These are phyloP conservation scores for Heliocidaris tuberculata DNA, from an alignment of 35 echinoderm and acorn worm genomes.

Conservation along the genomic window DNA sequence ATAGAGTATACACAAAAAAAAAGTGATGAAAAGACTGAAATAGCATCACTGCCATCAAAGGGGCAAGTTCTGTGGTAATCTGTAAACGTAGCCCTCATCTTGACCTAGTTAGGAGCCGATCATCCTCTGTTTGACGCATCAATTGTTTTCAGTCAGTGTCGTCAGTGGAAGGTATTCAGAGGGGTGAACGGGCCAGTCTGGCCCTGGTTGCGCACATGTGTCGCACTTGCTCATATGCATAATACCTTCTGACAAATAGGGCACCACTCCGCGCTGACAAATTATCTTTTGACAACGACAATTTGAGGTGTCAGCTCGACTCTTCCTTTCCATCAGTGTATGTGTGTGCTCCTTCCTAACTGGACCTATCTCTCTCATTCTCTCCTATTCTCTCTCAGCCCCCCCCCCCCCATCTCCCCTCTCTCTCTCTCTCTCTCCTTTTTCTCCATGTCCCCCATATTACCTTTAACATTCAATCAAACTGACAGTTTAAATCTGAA, in stretches of 20 bases:
- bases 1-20: neutral
- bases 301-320: constrained; percentile 51
- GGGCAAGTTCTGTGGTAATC: neutral
- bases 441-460: neutral
- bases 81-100: neutral
- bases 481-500: no score
- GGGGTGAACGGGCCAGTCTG: neutral
- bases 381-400: neutral
- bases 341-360: neutral
- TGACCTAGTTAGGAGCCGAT: neutral
- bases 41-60: neutral
- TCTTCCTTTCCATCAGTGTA: constrained; percentile 36
- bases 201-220: neutral
- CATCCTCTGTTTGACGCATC: constrained; percentile 17
- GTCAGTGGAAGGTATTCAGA: neutral
- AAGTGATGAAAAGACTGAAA: neutral
- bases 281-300: constrained; percentile 54
- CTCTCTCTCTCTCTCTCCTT: neutral
- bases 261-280: constrained; percentile 37
- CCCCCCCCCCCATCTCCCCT: neutral
- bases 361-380: neutral
- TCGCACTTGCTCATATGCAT: constrained; percentile 29
- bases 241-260: constrained; percentile 43
- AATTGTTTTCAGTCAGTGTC: constrained; percentile 28
- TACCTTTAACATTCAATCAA: neutral